phyloP scores from a whole-genome alignment of 2,797 vertebrate species.

The Brachymystax lenok region DNA sequence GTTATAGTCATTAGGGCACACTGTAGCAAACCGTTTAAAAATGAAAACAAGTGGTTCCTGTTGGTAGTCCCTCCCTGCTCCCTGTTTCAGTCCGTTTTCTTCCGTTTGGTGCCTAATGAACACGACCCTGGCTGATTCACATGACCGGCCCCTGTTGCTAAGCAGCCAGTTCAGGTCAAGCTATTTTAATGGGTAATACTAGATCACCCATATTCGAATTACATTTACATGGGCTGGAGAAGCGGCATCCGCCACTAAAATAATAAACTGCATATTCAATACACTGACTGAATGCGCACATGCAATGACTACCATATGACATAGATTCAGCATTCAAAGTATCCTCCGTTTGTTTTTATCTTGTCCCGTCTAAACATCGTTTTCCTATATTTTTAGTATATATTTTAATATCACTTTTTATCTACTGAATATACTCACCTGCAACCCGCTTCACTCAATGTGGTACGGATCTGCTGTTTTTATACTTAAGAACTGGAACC shows the following conservation, averaged over 20 bases:
- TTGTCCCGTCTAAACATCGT: too few species aligned
- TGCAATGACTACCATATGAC: background rate
- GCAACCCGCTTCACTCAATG: too few species aligned
- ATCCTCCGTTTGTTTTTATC: too few species aligned
- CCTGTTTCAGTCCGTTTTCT: background rate
- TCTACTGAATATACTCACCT: too few species aligned
- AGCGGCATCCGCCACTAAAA: constrained; percentile 27
- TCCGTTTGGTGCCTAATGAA: constrained; percentile 15
- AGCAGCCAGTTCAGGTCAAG: constrained; percentile 59
- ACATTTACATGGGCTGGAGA: constrained; percentile 47
- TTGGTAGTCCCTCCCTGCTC: background rate
- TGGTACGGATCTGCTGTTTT: too few species aligned
- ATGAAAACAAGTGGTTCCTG: background rate
- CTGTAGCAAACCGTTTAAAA: background rate
- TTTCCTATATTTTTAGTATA: too few species aligned
- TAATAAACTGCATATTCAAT: constrained; percentile 51
- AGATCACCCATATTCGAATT: constrained; percentile 69
- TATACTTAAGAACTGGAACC: too few species aligned
- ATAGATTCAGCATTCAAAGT: background rate
- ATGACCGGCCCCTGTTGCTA: constrained; percentile 50
- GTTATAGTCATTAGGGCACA: too few species aligned
- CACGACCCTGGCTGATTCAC: constrained; percentile 24
- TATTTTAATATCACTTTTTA: too few species aligned
- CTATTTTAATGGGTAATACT: constrained; percentile 59
- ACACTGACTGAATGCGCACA: background rate